Base-by-base conservation (phyloP, 2,888 invertebrate species). In the Metallyticus violacea region DNA sequence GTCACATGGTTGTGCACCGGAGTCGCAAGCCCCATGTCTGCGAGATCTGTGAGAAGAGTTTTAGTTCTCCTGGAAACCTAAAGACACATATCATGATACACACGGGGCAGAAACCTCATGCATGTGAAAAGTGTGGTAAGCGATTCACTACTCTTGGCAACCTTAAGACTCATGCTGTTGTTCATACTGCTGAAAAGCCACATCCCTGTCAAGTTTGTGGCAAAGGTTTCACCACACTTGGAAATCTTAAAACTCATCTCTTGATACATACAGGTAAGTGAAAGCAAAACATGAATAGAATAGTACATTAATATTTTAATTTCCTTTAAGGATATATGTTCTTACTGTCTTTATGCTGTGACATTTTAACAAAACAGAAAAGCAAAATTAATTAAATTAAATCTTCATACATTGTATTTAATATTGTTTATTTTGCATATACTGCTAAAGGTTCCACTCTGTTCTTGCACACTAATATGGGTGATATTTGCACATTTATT, bases 51-150 rank as follows among this genome's bases (percentile, higher is more conserved):
- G 83, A 77, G 29, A 83, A 83, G 77, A 83, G 83, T 25, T 83
- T 83, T 7, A 77, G 83, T 83, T 83, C 83, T 28, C 83, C 83
- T 26, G 83, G 83, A 1, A 83, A 83, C 22, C 77, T 83, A 28
- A 83, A 83, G n/a, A 83, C 83, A 7, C 83, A 83, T 9, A 77
- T 83, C 22, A 83, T 83, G 83, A 83, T 77, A 6, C 83, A 81
- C 62, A 85, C 80, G 25, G 85, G 81, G 7, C 85, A 77, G 62
- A 86, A 86, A 22, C 81, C 81, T 28, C 82, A 82, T 26, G 30
- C 86, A 6, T 86, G 86, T 40, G 86, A 86, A 7, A 81, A 82
- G 26, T 86, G 86, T 62, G 86, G 86, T n/a, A 86, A 86, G 78
- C 78, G 78, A 26, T 86, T 86, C 62, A 77, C 86, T 7, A 82